Base-by-base conservation (phyloP, 1,140 invertebrate species). In the Mya arenaria region DNA sequence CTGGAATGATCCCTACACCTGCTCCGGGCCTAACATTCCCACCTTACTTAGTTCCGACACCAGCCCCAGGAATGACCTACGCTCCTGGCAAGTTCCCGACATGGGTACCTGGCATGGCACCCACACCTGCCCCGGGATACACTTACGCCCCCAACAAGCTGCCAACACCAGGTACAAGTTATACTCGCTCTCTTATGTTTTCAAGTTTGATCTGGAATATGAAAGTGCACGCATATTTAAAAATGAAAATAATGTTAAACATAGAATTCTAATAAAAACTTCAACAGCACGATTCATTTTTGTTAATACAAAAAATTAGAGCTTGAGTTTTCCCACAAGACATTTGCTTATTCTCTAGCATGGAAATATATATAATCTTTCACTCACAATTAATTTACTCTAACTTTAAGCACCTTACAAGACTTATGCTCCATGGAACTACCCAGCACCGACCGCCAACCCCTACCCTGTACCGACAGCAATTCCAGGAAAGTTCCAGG, bases 1-100 rank as follows among this genome's bases (percentile, higher is more conserved):
- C 85, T n/a, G 69, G 55, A 19, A 63, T 78, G 44, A 48, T 82
- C 30, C 85, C 77, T 48, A 63, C 52, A 71, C 66, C 66, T 15
- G 66, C 66, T 19, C 66, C 66, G n/a, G 66, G 66, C 3, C 1
- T 1, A 0, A 69, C 66, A 48, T 69, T 52, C 60, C 71, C 68
- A 23, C 80, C 80, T 10, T 25, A 44, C 17, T 32, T 28, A 30
- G 65, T 69, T 15, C 60, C 63, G 60, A 81, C 82, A 41, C 87
- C 85, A 37, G 37, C 52, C 0, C 84, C 85, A 48, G 83, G 83
- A 10, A 66, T 66, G 56, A 88, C 87, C 0, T 86, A 86, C 68
- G 85, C 84, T 15, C 87, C 87, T 66, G 41, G 48, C 10, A 41
- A 80, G 8, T 71, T 63, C 58, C 87, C 85, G 34, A 74, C 79